Evolutionary conservation across 2,797 vertebrate species (phyloP), one percentile per base, ranked within the genome.

Genomic region (Lepilemur ruficaudatus): DNA sequence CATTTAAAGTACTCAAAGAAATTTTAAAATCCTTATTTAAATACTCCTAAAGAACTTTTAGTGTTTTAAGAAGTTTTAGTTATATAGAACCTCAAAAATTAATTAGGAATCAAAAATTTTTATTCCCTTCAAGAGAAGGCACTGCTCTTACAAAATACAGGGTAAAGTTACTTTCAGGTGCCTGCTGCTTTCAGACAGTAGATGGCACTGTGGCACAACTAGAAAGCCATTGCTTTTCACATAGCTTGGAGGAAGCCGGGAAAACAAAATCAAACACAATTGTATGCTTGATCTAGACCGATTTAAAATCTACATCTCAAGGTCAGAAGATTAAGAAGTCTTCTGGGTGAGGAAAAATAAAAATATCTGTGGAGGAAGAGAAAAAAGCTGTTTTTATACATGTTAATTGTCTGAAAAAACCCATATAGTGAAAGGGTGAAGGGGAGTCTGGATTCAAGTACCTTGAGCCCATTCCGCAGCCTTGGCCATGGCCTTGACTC

Each of bases 181-280:
- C 84, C 35, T 91, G 28, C 23, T 43, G 22, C 15, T 79, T 93
- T 91, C 22, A 35, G 50, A 78, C 95, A 85, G 14, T 73, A 98
- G 97, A 91, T 97, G 97, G 96, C 97, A 93, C 59, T 97, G 94
- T 90, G 79, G 41, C 55, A 63, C 94, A 93, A 84, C 41, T 23
- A 48, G 52, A 93, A 95, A 75, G 48, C 2, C 1, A 41, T 55
- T 41, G 22, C 12, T 63, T 89, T 61, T 67, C 20, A 6, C 25
- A 9, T 14, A 43, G 32, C 23, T 43, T 20, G 10, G 22, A 28
- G 52, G 52, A 82, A 93, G 41, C 57, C 1, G 0, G 6, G 25
- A n/a, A 84, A 65, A 79, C 25, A 59, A 52, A 69, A 52, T 88
- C 76, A 43, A 52, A 35, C 38, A 30, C 22, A 5, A 43, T 57